Percentiles rank a stretch among this genome's conserved stretches.
These are phyloP conservation scores for Tholera decimalis DNA, from an alignment of 2,888 invertebrate genomes.

Conservation along the genomic window DNA sequence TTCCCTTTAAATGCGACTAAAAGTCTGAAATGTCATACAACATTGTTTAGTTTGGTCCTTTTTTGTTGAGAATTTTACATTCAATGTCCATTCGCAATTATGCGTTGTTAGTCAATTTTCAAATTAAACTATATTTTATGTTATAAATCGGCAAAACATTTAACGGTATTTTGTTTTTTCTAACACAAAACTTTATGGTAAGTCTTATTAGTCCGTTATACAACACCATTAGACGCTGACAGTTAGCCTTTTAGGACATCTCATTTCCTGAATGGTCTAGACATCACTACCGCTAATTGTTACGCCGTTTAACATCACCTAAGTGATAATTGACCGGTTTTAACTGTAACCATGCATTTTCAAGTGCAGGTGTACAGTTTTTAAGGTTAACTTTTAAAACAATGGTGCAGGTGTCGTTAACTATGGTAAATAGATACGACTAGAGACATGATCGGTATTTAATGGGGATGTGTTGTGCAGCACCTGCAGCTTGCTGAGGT, in stretches of 20 bases:
- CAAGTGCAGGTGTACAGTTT: constrained; percentile 80
- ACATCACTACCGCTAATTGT: constrained; percentile 66
- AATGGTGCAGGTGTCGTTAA: constrained; percentile 87
- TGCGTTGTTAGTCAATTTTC: constrained; percentile 30
- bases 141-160: constrained; percentile 36
- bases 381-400: constrained; percentile 87
- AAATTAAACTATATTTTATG: constrained; percentile 48
- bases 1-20: constrained; percentile 50
- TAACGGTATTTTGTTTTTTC: constrained; percentile 37
- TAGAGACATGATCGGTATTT: constrained; percentile 90
- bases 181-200: constrained; percentile 27
- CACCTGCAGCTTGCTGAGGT: constrained; percentile 87
- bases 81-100: constrained; percentile 21
- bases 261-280: constrained; percentile 51
- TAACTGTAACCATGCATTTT: constrained; percentile 74
- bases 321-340: constrained; percentile 76
- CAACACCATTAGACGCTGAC: constrained; percentile 41
- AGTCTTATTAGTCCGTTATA: constrained; percentile 45
- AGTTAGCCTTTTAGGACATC: constrained; percentile 46
- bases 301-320: constrained; percentile 69
- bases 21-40: constrained; percentile 48
- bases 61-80: constrained; percentile 37
- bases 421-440: constrained; percentile 88
- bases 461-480: constrained; percentile 89
- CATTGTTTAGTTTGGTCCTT: constrained; percentile 44